Evolutionary conservation across 2,113 vertebrate species (phyloP).

Genomic region (Macaca nemestrina): DNA sequence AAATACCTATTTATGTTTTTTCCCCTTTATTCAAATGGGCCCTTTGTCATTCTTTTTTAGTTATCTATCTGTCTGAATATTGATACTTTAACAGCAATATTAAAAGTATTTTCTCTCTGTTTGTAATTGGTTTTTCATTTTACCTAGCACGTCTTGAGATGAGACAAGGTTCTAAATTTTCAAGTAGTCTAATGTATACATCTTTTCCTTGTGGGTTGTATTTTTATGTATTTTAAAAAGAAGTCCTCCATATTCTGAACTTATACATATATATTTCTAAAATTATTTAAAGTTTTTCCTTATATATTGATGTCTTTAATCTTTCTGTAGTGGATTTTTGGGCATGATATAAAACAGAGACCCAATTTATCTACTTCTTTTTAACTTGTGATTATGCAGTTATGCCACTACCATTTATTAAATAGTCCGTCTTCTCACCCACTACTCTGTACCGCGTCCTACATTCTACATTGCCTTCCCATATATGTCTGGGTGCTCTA

Average conservation of each 20-base stretch:
- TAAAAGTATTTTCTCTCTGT: neutral
- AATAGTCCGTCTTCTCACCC: neutral
- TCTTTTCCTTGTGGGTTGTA: neutral
- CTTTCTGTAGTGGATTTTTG: neutral
- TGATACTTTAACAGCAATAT: neutral
- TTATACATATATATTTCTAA: neutral
- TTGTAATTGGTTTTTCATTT: neutral
- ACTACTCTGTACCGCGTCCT: neutral
- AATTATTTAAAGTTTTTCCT: neutral
- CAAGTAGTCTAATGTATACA: neutral
- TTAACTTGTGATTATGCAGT: neutral
- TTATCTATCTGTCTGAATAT: neutral
- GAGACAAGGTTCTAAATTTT: neutral
- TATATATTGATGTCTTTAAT: neutral
- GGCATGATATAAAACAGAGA: neutral
- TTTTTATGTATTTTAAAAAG: neutral
- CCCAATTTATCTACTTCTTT: neutral
- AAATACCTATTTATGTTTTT: neutral
- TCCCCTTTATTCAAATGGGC: neutral
- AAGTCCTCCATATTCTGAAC: neutral
- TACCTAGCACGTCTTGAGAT: neutral
- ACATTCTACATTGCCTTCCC: too few relatives aligned
- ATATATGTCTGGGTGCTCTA: neutral
- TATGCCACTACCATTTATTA: neutral
- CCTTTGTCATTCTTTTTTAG: neutral